Base-by-base conservation (phyloP, 1,140 invertebrate genomes). In the Zaprionus ghesquierei region DNA sequence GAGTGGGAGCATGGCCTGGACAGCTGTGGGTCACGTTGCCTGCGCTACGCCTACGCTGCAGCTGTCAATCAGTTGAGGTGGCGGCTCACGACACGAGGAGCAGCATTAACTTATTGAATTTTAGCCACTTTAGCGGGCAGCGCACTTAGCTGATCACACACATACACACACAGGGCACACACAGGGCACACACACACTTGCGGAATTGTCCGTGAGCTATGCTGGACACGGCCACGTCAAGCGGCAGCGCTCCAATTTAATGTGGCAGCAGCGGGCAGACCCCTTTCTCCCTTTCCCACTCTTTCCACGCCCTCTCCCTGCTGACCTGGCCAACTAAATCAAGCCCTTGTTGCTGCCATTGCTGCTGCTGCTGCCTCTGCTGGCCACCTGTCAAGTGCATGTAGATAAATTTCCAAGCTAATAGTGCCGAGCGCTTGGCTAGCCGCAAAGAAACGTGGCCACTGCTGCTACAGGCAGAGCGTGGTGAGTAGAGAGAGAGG, bases 71-170 rank as follows among this genome's bases (percentile, higher is more conserved):
- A 69, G 60, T 2, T n/a, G 44, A 9, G 33, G 15, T 38, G 55
- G 20, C 23, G 10, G 53, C 22, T 20, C 25, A 18, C 4, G 46
- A 49, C 41, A 35, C 29, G 46, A 60, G 44, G 51, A 25, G 31
- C 64, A 54, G 61, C 84, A 87, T 87, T 89, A 87, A 89, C 84
- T 87, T 87, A 87, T 87, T 87, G 84, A 89, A 89, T 87, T 89
- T 82, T 72, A 89, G 76, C 76, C 79, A 89, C 87, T 87, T 87
- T 76, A 33, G 51, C 72, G 68, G 68, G 55, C n/a, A 79, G 66
- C 29, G 22, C 77, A 78, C 78, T 85, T 86, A 78, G 81, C 62
- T 66, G 74, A 74, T 66, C 74, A 49, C 56, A 68, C 64, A 75
- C 27, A 33, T 9, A 33, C 31, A 58, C 22, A 41, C 33, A 56